Evolutionary conservation across 2,888 invertebrate species (phyloP).

Genomic region (Aquatica leii): DNA sequence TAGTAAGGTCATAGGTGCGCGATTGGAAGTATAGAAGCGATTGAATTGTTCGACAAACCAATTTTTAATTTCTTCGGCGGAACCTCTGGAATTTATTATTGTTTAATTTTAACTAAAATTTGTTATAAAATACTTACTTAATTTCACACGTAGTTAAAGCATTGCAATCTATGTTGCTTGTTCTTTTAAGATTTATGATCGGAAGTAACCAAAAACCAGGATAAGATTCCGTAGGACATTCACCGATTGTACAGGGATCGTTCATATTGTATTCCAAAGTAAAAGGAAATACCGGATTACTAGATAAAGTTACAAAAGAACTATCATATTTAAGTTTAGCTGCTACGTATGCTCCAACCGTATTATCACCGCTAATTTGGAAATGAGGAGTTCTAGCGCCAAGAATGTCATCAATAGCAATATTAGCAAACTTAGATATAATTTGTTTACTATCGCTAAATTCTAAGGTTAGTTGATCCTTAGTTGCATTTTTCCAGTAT

Average conservation of each 20-base stretch:
- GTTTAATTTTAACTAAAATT: not conserved
- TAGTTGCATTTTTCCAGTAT: no score
- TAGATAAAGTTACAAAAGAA: slow-evolving; percentile 66
- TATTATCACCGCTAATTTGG: slow-evolving; percentile 66
- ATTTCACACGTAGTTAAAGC: slow-evolving; percentile 66
- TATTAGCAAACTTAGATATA: slow-evolving; percentile 54
- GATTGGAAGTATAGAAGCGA: slow-evolving; percentile 56
- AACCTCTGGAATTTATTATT: slow-evolving; percentile 14
- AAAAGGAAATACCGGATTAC: slow-evolving; percentile 72
- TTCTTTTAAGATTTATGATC: slow-evolving; percentile 66
- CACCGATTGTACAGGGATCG: slow-evolving; percentile 66
- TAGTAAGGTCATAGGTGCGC: slow-evolving; percentile 63
- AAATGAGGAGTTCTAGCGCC: slow-evolving; percentile 66
- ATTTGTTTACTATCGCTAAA: slow-evolving; percentile 56
- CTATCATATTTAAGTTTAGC: slow-evolving; percentile 67
- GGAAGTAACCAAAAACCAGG: slow-evolving; percentile 74
- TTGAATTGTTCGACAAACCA: slow-evolving; percentile 62
- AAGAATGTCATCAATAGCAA: slow-evolving; percentile 50
- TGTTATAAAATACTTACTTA: slow-evolving; percentile 55
- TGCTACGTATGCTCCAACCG: slow-evolving; percentile 65
- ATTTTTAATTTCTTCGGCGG: slow-evolving; percentile 51
- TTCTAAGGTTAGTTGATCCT: no score
- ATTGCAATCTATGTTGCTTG: slow-evolving; percentile 62
- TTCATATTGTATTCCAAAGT: slow-evolving; percentile 70
- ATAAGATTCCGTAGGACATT: slow-evolving; percentile 67